Conservation (phyloP, 2,888 invertebrate species). For the Adelphocoris suturalis region DNA sequence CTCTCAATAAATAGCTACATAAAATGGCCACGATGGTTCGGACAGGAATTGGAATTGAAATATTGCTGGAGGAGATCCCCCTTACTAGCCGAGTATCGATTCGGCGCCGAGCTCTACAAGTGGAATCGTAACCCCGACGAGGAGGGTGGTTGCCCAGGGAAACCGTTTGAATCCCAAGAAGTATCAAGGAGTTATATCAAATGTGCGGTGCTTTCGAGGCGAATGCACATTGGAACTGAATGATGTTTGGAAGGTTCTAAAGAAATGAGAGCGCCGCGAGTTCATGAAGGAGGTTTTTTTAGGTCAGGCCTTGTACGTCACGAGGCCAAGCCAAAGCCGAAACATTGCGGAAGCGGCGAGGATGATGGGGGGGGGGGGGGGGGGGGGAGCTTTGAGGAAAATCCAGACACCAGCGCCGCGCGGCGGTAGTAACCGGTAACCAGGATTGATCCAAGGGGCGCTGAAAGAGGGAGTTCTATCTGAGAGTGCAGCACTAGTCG, state of each 20-base stretch:
- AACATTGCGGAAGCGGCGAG: not conserved
- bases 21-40: slow-evolving; percentile 14
- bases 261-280: not conserved
- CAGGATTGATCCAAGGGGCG: slow-evolving; percentile 49
- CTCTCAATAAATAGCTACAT: not conserved
- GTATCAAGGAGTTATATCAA: no score
- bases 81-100: slow-evolving; percentile 47
- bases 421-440: slow-evolving; percentile 54
- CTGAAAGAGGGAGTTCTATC: not conserved
- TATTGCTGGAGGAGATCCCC: slow-evolving; percentile 58
- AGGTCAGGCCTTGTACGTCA: slow-evolving; percentile 58
- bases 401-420: slow-evolving; percentile 33
- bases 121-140: not conserved
- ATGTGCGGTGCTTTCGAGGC: no score
- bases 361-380: slow-evolving; percentile 30
- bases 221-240: no score
- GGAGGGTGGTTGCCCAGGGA: not conserved
- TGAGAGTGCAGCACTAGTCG: slow-evolving; percentile 56
- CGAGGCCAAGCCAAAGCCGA: slow-evolving; percentile 47
- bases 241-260: not conserved
- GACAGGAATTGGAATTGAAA: slow-evolving; percentile 50
- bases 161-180: no score
- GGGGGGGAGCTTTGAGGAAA: slow-evolving; percentile 36
- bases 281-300: slow-evolving; percentile 14
- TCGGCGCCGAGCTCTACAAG: slow-evolving; percentile 27